Conservation (phyloP, 1,140 invertebrate genomes). For the Macrobrachium rosenbergii region DNA sequence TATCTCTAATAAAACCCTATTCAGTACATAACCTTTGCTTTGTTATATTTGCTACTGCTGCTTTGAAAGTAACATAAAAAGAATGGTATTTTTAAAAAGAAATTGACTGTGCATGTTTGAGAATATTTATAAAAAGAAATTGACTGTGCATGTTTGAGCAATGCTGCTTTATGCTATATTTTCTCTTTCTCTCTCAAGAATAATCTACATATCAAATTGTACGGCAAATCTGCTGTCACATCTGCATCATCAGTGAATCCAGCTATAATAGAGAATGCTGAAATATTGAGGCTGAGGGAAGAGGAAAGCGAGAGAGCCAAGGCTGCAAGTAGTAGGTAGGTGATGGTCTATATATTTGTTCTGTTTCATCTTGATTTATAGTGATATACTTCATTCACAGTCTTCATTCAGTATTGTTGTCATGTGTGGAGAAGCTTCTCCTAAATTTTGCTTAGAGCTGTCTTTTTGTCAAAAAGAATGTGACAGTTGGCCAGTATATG, state of each 20-base stretch:
- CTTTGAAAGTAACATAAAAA: no score
- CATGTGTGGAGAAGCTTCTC: not conserved
- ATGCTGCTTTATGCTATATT: not conserved
- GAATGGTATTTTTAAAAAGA: no score
- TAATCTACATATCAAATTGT: conserved; percentile 65
- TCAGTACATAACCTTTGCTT: no score
- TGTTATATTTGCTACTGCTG: no score
- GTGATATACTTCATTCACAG: not conserved
- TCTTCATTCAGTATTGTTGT: not conserved
- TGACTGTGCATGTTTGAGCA: no score
- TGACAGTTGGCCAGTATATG: not conserved
- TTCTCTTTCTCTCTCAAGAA: conserved; percentile 25
- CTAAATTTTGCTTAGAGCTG: not conserved
- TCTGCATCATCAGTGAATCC: conserved; percentile 71
- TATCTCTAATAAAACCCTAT: no score
- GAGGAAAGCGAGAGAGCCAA: conserved; percentile 50
- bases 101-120: no score
- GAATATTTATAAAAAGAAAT: no score
- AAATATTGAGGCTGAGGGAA: conserved; percentile 76
- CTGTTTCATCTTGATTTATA: no score
- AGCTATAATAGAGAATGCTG: conserved; percentile 85
- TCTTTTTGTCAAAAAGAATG: not conserved
- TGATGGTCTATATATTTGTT: conserved; percentile 28
- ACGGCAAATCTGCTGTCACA: conserved; percentile 62
- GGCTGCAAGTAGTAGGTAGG: conserved; percentile 32